Evolutionary conservation across 2,888 invertebrate genomes (phyloP).

Genomic region (Protodeltote pygarga): DNA sequence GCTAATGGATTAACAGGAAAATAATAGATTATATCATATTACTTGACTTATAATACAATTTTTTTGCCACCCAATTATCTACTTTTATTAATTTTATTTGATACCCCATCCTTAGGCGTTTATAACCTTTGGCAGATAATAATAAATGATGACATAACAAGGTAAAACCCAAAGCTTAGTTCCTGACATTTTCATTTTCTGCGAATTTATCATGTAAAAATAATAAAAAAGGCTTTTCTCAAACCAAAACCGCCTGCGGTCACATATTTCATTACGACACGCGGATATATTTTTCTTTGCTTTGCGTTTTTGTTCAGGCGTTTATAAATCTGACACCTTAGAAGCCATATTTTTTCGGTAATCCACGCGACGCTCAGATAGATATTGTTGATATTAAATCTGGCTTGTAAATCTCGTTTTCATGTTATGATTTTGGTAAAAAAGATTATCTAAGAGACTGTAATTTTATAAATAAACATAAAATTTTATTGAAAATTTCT

Average conservation of each 20-base stretch:
- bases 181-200: constrained; percentile 36
- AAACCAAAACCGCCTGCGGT: constrained; percentile 61
- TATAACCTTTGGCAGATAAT: background rate
- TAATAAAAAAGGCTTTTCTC: constrained; percentile 50
- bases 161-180: constrained; percentile 22
- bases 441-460: background rate
- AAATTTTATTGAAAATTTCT: too few species aligned
- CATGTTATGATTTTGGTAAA: constrained; percentile 4
- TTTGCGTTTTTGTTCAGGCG: constrained; percentile 60
- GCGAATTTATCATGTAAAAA: constrained; percentile 41
- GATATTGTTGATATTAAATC: constrained; percentile 31
- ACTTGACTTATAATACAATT: too few species aligned
- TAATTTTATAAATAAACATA: background rate
- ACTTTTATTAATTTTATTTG: background rate
- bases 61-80: too few species aligned
- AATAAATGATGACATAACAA: constrained; percentile 29
- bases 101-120: background rate
- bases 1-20: too few species aligned
- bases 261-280: constrained; percentile 62
- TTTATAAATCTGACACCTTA: constrained; percentile 57
- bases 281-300: constrained; percentile 56
- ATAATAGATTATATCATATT: too few species aligned
- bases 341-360: constrained; percentile 46
- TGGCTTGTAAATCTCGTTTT: constrained; percentile 27
- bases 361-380: constrained; percentile 30